These are phyloP conservation scores for Pogona vitticeps DNA, from an alignment of 2,113 vertebrate species.

Conservation along the genomic window DNA sequence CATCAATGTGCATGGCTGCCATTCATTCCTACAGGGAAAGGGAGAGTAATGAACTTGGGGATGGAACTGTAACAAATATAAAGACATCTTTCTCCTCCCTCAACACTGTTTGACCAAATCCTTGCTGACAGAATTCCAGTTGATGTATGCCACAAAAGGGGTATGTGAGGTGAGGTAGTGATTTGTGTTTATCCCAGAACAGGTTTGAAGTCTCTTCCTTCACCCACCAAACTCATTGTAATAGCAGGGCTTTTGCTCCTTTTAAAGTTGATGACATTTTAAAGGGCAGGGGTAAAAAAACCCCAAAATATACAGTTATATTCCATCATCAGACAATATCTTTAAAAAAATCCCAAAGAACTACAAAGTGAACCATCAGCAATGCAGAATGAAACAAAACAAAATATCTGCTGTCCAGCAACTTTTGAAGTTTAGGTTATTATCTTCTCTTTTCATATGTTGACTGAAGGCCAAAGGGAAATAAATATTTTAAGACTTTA, in stretches of 20 bases:
- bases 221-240: neutral
- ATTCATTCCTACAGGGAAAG: neutral
- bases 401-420: slow-evolving; percentile 25
- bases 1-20: neutral
- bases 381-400: neutral
- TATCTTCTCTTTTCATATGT: slow-evolving; percentile 11
- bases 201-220: neutral
- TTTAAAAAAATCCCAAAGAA: neutral
- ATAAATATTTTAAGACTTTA: slow-evolving; percentile 67
- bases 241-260: neutral
- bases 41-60: too few species aligned
- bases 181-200: neutral
- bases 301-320: neutral
- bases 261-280: neutral
- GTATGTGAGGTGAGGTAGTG: neutral
- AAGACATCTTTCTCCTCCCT: too few species aligned
- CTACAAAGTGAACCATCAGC: too few species aligned
- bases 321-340: neutral
- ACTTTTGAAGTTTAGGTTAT: slow-evolving; percentile 31
- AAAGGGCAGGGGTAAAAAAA: neutral
- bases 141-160: too few species aligned
- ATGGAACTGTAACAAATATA: neutral
- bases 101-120: too few species aligned
- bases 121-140: too few species aligned
- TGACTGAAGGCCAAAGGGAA: slow-evolving; percentile 49